These are phyloP conservation scores for Lamellibrachia columna DNA, from an alignment of 2,888 invertebrate species.

Conservation along the genomic window DNA sequence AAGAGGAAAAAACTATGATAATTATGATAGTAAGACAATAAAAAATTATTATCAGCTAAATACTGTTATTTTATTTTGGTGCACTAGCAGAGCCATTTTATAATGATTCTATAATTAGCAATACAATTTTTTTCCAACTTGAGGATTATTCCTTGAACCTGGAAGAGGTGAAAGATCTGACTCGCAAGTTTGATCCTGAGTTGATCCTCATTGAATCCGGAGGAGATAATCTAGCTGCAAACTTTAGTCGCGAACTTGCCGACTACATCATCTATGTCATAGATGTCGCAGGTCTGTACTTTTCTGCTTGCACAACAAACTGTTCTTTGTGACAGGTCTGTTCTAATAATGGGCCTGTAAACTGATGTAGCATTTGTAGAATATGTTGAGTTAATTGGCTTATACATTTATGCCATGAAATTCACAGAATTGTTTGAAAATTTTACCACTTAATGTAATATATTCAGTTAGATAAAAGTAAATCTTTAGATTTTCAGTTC, in stretches of 20 bases:
- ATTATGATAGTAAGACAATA: not conserved
- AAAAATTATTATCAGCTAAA: not conserved
- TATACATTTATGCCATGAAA: too few relatives aligned
- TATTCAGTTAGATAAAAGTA: too few relatives aligned
- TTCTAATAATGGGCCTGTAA: not conserved
- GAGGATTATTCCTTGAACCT: slow-evolving; percentile 61
- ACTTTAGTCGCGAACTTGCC: slow-evolving; percentile 62
- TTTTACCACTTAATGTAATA: too few relatives aligned
- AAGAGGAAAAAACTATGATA: not conserved
- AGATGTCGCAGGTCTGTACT: slow-evolving; percentile 59
- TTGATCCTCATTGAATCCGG: slow-evolving; percentile 62
- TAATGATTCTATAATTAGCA: too few relatives aligned
- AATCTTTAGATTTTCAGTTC: too few relatives aligned
- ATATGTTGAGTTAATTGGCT: too few relatives aligned
- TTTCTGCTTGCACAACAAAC: not conserved
- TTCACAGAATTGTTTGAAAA: too few relatives aligned
- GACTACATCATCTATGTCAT: slow-evolving; percentile 64
- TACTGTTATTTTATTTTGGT: not conserved
- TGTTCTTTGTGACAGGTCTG: not conserved
- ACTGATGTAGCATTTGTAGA: too few relatives aligned
- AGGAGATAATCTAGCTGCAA: slow-evolving; percentile 63
- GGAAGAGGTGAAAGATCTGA: slow-evolving; percentile 61
- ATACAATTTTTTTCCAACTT: slow-evolving; percentile 31
- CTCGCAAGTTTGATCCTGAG: slow-evolving; percentile 53
- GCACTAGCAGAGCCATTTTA: too few relatives aligned